phyloP scores from a whole-genome alignment of 2,113 vertebrate species.

The Osmerus eperlanus region DNA sequence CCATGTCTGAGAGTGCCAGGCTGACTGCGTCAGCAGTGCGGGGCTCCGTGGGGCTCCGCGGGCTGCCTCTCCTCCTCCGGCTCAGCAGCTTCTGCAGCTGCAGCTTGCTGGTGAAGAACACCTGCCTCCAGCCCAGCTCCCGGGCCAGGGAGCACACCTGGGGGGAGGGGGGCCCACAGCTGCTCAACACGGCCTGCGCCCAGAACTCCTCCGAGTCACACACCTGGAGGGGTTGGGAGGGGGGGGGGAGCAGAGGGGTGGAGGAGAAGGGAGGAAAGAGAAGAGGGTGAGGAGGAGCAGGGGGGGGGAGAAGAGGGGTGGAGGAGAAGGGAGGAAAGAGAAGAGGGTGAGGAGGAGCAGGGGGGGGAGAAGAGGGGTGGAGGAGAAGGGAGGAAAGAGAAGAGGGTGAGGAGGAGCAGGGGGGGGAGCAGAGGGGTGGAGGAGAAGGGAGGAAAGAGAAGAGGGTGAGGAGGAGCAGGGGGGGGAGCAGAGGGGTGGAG shows the following conservation, averaged over 20 bases:
- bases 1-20: not conserved
- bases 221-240: constrained; percentile 48
- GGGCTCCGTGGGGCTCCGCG: constrained; percentile 4
- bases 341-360: not conserved
- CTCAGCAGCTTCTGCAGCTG: constrained; percentile 77
- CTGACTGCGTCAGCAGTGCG: not conserved
- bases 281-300: not conserved
- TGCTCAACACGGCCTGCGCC: constrained; percentile 66
- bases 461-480: no score
- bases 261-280: not conserved
- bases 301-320: no score
- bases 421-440: no score
- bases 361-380: no score
- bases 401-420: not conserved
- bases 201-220: constrained; percentile 74
- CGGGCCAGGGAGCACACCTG: constrained; percentile 70
- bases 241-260: no score
- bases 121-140: constrained; percentile 75
- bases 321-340: not conserved
- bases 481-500: no score
- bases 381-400: not conserved
- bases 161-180: constrained; percentile 62
- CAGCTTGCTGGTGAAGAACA: constrained; percentile 79
- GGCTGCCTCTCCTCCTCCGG: constrained; percentile 52
- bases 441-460: no score